Evolutionary conservation across 2,888 invertebrate genomes (phyloP).

Genomic region (Beris chalybata): DNA sequence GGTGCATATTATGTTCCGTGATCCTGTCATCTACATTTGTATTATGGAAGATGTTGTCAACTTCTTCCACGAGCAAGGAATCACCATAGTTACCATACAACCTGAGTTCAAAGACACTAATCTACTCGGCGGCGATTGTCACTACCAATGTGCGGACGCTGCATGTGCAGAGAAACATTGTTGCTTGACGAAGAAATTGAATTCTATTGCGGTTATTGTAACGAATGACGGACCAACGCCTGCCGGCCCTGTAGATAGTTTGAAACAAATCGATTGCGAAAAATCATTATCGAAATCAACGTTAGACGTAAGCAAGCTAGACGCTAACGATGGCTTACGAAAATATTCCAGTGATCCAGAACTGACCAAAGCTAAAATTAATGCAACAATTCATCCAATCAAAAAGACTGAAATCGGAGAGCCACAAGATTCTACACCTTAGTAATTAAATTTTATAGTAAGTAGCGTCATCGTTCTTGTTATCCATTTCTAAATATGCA

Average conservation of each 20-base stretch:
- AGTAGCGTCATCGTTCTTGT: neutral
- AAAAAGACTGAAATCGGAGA: neutral
- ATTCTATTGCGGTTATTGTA: conserved; percentile 2
- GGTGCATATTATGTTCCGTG: conserved; percentile 76
- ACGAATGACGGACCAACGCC: neutral
- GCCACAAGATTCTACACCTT: neutral
- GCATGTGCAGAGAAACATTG: conserved; percentile 56
- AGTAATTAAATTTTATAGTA: neutral
- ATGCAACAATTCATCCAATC: neutral
- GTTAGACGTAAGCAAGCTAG: no score
- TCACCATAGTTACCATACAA: conserved; percentile 82
- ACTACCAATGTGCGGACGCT: conserved; percentile 55
- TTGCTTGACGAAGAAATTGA: conserved; percentile 44
- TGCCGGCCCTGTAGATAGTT: neutral
- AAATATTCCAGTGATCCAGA: conserved; percentile 3
- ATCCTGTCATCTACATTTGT: conserved; percentile 63
- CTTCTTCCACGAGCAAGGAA: conserved; percentile 79
- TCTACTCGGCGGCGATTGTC: conserved; percentile 47
- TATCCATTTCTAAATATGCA: neutral
- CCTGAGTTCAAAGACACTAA: conserved; percentile 69
- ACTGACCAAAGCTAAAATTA: neutral
- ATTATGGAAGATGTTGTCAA: conserved; percentile 66
- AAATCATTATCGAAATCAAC: neutral
- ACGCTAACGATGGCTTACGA: neutral
- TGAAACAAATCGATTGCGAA: neutral